Conservation (phyloP, 2,888 invertebrate genomes). For the Tetanocera ferruginea region DNA sequence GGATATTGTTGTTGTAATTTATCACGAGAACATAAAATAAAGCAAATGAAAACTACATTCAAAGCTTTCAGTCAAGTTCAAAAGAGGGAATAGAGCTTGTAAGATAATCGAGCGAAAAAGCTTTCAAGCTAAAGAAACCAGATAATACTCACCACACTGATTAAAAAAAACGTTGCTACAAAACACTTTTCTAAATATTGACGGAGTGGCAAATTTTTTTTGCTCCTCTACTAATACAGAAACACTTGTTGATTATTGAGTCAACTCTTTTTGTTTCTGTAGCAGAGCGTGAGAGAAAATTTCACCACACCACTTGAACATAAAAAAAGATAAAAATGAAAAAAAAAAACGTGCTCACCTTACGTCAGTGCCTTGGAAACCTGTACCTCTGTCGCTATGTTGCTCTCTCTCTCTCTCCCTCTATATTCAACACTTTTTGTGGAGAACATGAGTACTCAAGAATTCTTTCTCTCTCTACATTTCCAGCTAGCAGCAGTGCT, state of each 20-base stretch:
- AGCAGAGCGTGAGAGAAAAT: too few species aligned
- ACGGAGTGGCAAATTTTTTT: too few species aligned
- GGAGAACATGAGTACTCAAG: neutral
- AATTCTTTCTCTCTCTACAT: neutral
- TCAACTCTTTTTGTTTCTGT: too few species aligned
- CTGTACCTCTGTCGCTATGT: neutral
- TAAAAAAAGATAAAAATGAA: neutral
- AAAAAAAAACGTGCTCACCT: neutral
- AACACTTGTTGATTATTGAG: too few species aligned
- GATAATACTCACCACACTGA: too few species aligned
- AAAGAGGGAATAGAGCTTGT: neutral
- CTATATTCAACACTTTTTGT: neutral
- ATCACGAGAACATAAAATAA: neutral
- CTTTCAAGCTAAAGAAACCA: too few species aligned
- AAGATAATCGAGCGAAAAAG: neutral
- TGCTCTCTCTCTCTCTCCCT: neutral
- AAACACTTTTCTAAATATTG: too few species aligned
- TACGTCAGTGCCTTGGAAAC: neutral
- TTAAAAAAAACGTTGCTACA: too few species aligned
- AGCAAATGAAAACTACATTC: neutral
- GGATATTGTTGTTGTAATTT: neutral
- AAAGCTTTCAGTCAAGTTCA: constrained; percentile 1
- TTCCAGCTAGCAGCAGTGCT: too few species aligned
- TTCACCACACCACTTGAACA: neutral
- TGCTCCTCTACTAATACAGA: too few species aligned